Evolutionary conservation across 2,888 invertebrate species (phyloP).

Genomic region (Uropetala carovei): DNA sequence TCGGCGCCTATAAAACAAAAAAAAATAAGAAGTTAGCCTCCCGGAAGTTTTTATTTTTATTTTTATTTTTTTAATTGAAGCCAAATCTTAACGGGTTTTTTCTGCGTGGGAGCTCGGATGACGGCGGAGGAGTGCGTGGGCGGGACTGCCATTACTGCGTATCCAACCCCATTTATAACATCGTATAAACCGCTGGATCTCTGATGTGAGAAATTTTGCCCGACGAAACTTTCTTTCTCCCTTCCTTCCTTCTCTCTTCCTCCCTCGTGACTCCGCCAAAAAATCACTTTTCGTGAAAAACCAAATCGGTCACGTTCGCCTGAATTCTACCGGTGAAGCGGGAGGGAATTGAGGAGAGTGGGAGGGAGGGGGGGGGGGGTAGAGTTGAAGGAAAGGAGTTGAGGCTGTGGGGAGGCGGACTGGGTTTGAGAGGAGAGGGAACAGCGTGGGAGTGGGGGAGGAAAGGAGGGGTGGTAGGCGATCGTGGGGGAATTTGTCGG

Average conservation of each 20-base stretch:
- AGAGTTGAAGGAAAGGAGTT: not conserved
- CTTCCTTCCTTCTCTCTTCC: not conserved
- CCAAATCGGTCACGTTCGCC: conserved; percentile 52
- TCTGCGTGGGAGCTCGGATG: not conserved
- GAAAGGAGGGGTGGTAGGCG: not conserved
- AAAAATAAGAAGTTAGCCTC: not conserved
- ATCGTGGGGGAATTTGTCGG: conserved; percentile 16
- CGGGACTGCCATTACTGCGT: too few species aligned
- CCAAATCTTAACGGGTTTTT: not conserved
- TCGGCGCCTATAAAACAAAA: not conserved
- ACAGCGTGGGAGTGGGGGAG: not conserved
- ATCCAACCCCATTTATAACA: too few species aligned
- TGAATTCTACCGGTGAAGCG: conserved; percentile 22
- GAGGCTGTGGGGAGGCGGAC: not conserved
- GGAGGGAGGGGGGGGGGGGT: not conserved
- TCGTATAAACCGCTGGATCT: not conserved
- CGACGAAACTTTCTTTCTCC: not conserved
- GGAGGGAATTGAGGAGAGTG: not conserved
- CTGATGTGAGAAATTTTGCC: not conserved
- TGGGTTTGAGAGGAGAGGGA: too few species aligned
- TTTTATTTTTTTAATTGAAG: not conserved
- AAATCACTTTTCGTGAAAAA: not conserved
- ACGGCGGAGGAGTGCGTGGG: too few species aligned
- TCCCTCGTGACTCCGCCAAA: not conserved
- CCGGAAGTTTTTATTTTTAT: not conserved